phyloP scores from a whole-genome alignment of 1,140 invertebrate species.

The Araneus ventricosus region DNA sequence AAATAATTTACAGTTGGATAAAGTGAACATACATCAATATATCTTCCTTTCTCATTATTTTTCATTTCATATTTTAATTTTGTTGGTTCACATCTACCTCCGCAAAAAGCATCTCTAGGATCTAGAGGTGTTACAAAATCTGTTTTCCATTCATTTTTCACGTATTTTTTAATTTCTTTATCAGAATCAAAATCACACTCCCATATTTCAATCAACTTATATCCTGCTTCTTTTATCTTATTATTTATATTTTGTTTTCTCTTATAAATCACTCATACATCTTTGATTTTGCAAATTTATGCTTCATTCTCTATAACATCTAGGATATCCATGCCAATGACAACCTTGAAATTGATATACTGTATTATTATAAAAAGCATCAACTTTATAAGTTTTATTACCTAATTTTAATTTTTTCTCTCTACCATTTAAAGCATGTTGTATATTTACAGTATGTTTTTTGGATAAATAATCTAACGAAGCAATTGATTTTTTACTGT shows the following conservation, averaged over 20 bases:
- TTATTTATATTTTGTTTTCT: neutral
- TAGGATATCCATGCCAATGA: neutral
- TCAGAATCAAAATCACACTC: slow-evolving; percentile 41
- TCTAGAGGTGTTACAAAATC: slow-evolving; percentile 33
- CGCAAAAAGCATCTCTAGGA: slow-evolving; percentile 1
- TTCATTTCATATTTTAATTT: slow-evolving; percentile 39
- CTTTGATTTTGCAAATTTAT: slow-evolving; percentile 22
- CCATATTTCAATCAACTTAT: slow-evolving; percentile 11
- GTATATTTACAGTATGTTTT: neutral
- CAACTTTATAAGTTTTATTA: slow-evolving; percentile 22
- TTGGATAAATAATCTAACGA: neutral
- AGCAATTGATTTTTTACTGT: slow-evolving; percentile 45
- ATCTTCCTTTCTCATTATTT: neutral
- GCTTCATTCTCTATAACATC: neutral
- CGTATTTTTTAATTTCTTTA: slow-evolving; percentile 24
- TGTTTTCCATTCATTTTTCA: slow-evolving; percentile 33
- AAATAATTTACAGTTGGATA: slow-evolving; percentile 19
- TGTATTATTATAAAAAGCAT: slow-evolving; percentile 8
- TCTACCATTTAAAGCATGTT: neutral
- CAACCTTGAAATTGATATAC: neutral
- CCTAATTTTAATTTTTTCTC: slow-evolving; percentile 25
- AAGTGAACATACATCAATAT: no score
- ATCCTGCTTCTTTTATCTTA: neutral
- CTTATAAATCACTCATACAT: neutral
- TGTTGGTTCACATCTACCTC: neutral